Percentiles rank a stretch among this genome's conserved stretches.
Conservation (phyloP, 2,113 vertebrate genomes). For the Gyps fulvus region DNA sequence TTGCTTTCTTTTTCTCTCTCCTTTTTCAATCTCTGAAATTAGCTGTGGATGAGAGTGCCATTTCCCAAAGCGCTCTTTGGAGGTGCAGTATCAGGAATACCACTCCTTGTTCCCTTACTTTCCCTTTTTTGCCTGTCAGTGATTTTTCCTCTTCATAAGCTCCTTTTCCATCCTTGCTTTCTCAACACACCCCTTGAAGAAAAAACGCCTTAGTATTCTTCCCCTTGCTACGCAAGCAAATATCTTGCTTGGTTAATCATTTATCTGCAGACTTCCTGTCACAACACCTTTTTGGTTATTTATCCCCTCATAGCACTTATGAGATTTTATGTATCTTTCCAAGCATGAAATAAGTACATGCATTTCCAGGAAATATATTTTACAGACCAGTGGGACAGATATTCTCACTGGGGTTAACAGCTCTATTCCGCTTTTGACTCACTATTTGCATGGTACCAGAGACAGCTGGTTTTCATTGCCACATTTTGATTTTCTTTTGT, state of each 20-base stretch:
- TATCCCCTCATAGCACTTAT: background rate
- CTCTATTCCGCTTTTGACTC: background rate
- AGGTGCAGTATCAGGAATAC: background rate
- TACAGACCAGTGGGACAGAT: background rate
- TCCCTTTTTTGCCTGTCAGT: background rate
- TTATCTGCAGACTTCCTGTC: constrained; percentile 31
- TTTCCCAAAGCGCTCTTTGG: background rate
- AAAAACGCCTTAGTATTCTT: background rate
- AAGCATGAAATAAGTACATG: constrained; percentile 55
- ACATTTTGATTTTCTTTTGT: background rate
- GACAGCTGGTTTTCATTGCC: background rate
- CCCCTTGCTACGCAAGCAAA: constrained; percentile 19
- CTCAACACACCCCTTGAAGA: background rate
- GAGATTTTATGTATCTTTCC: constrained; percentile 51
- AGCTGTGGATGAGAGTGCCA: background rate
- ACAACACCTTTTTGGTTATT: constrained; percentile 25
- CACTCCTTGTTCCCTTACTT: background rate
- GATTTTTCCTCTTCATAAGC: constrained; percentile 6
- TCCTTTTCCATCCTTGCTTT: background rate
- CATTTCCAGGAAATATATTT: constrained; percentile 34
- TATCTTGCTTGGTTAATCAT: constrained; percentile 60
- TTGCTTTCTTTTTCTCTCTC: background rate
- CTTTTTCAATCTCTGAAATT: background rate
- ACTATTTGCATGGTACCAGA: background rate
- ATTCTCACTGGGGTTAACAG: background rate